A percentile compares a stretch with the other conserved stretches of the same genome.
Evolutionary conservation across 1,140 invertebrate genomes (phyloP).

Genomic region (Xylocopa sonorina): DNA sequence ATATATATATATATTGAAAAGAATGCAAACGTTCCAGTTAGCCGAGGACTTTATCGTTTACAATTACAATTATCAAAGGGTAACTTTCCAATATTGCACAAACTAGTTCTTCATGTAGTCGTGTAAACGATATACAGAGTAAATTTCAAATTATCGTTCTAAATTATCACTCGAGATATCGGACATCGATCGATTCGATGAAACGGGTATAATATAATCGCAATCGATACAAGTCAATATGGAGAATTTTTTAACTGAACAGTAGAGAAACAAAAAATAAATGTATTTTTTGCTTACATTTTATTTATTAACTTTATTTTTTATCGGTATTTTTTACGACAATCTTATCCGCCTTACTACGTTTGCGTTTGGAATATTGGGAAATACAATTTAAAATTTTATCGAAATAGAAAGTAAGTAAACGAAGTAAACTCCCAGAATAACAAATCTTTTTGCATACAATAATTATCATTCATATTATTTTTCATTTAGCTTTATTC

Average conservation of each 20-base stretch:
- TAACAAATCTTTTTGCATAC: not conserved
- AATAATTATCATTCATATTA: constrained; percentile 1
- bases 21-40: not conserved
- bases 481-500: not conserved
- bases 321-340: not conserved
- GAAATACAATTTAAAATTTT: constrained; percentile 1
- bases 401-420: constrained; percentile 6
- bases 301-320: not conserved
- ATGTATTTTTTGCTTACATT: too few relatives aligned
- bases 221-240: too few relatives aligned
- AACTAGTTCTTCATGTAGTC: not conserved
- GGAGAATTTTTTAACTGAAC: too few relatives aligned
- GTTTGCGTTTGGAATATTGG: constrained; percentile 15
- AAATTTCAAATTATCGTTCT: not conserved
- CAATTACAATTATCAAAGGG: constrained; percentile 8
- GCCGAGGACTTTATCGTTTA: not conserved
- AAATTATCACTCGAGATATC: not conserved
- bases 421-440: not conserved
- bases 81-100: constrained; percentile 1
- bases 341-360: constrained; percentile 6
- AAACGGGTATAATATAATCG: not conserved
- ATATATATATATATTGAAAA: not conserved
- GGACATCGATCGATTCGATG: not conserved
- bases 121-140: not conserved
- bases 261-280: not conserved